Evolutionary conservation across 2,888 invertebrate genomes (phyloP).

Genomic region (Acleris holmiana): DNA sequence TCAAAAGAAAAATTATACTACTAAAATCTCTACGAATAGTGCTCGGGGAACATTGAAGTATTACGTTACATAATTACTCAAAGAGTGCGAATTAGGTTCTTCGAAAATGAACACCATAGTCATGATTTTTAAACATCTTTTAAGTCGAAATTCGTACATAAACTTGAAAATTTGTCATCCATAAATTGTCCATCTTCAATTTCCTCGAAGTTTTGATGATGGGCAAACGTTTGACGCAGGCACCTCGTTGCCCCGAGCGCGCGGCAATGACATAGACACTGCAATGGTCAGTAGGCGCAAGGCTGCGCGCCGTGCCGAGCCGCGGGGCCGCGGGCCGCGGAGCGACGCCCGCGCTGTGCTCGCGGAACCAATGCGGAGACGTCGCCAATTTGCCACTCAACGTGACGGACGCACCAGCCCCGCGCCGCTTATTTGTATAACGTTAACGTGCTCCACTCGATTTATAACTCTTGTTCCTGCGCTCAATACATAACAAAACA

Average conservation of each 20-base stretch:
- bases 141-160: neutral
- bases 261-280: constrained; percentile 67
- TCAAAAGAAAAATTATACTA: too few relatives aligned
- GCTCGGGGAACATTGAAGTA: too few relatives aligned
- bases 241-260: constrained; percentile 42
- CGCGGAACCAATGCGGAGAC: constrained; percentile 71
- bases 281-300: constrained; percentile 59
- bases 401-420: constrained; percentile 40
- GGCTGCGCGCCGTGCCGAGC: constrained; percentile 58
- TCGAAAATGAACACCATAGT: too few relatives aligned
- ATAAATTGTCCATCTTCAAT: neutral
- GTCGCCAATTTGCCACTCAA: constrained; percentile 75
- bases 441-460: constrained; percentile 65
- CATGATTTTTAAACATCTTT: too few relatives aligned
- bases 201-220: constrained; percentile 28
- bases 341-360: constrained; percentile 23
- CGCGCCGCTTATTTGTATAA: constrained; percentile 71
- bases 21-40: too few relatives aligned
- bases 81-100: too few relatives aligned
- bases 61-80: too few relatives aligned
- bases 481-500: constrained; percentile 48
- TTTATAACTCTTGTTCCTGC: constrained; percentile 54
- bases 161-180: neutral
- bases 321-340: constrained; percentile 53
- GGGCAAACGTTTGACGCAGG: constrained; percentile 10